Base-by-base conservation (phyloP, 2,888 invertebrate species). In the Yponomeuta sedellus region DNA sequence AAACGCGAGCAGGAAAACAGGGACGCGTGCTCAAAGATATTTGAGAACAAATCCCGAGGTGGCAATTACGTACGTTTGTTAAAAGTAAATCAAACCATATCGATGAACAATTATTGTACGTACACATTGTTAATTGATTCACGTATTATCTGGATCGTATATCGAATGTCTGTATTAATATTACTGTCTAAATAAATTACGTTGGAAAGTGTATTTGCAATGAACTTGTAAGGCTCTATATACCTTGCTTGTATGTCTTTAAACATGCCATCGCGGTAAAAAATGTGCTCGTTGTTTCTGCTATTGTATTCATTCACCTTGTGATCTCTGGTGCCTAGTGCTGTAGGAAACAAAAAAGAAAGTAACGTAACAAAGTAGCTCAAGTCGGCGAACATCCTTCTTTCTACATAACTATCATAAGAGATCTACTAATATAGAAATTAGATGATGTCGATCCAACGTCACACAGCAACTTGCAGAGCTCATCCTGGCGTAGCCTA, bases 351-450 rank as follows among this genome's bases (percentile, higher is more conserved):
- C 61, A 61, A 58, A 58, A 22, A 61, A 61, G 59, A 58, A 22
- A 59, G 59, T 59, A 25, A 22, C 11, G 25, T 22, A 20, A 59
- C 58, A 58, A n/a, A 22, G 10, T 20, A 19, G 19, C 58, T 58
- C 58, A 20, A 71, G 68, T 68, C 70, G 69, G 68, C 66, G 73
- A 71, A 73, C 73, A 72, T 70, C 44, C 44, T 52, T 52, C 44
- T 52, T 52, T 52, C 16, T 52, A 52, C 16, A 5, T 16, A 52
- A 52, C 44, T 16, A 12, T 52, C 16, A 52, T 52, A 1, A 52
- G 16, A 2, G 16, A 52, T 52, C 16, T 52, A 52, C 12, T 52
- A 16, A 52, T 52, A 16, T 52, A 52, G 44, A 52, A 12, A 16
- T 16, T 52, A 52, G 44, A 34, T 34, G 44, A 52, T 52, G 44